Evolutionary conservation across 2,888 invertebrate genomes (phyloP).

Genomic region (Drosophila phalerata): DNA sequence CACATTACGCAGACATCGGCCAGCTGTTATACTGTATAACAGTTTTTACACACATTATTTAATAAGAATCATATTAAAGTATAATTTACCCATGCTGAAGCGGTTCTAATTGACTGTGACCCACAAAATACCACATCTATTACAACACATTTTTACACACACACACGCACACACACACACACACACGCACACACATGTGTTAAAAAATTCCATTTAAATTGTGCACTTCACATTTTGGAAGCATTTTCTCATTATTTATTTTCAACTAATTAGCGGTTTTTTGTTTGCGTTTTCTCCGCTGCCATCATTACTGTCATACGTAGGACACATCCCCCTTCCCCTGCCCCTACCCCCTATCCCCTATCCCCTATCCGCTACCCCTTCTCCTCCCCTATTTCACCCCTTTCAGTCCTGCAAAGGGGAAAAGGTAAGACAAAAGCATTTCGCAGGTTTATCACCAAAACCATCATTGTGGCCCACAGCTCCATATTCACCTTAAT

Average conservation of each 20-base stretch:
- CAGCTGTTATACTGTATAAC: constrained; percentile 8
- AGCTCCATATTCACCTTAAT: constrained; percentile 26
- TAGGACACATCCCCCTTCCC: background rate
- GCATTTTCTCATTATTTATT: constrained; percentile 73
- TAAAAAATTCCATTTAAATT: constrained; percentile 44
- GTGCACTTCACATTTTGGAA: constrained; percentile 53
- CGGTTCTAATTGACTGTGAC: constrained; percentile 31
- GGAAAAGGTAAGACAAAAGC: constrained; percentile 58
- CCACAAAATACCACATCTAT: constrained; percentile 23
- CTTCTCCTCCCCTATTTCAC: background rate
- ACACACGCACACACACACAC: background rate
- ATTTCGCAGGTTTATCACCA: constrained; percentile 70
- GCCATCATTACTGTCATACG: constrained; percentile 59
- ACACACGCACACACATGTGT: background rate
- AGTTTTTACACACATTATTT: background rate
- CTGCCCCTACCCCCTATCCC: background rate
- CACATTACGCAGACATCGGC: background rate
- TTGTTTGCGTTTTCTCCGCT: constrained; percentile 44
- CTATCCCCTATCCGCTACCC: no score
- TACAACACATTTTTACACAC: background rate
- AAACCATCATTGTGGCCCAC: constrained; percentile 41
- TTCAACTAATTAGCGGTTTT: constrained; percentile 77
- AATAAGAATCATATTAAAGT: no score
- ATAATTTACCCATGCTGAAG: background rate
- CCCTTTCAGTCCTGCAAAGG: no score